Percentiles rank a stretch among this genome's conserved stretches.
Conservation (phyloP, 2,113 vertebrate species). For the Catharus fuscescens region DNA sequence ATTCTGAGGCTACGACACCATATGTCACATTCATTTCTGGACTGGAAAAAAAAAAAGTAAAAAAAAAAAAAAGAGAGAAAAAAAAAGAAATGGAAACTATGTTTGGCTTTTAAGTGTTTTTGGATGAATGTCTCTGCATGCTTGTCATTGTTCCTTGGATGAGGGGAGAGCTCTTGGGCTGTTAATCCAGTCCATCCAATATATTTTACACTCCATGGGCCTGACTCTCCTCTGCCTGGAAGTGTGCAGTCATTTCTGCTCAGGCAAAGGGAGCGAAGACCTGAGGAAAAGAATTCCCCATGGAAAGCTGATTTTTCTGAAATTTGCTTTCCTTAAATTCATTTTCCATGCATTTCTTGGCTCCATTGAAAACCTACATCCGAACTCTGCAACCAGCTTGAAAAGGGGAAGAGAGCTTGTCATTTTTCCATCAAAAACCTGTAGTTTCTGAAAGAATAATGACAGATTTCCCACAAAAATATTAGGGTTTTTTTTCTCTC, state of each 20-base stretch:
- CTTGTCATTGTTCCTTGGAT: slow-evolving; percentile 66
- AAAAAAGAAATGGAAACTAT: slow-evolving; percentile 73
- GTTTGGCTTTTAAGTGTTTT: slow-evolving; percentile 74
- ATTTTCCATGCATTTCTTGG: slow-evolving; percentile 36
- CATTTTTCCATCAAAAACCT: background rate
- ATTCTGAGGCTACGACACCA: slow-evolving; percentile 68
- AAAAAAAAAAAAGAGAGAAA: background rate
- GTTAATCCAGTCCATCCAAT: slow-evolving; percentile 58
- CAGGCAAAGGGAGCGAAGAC: background rate
- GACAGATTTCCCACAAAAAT: background rate
- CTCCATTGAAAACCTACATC: background rate
- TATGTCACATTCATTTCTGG: slow-evolving; percentile 59
- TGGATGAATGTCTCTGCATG: slow-evolving; percentile 58
- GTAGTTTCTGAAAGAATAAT: background rate
- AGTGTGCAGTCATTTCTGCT: slow-evolving; percentile 9
- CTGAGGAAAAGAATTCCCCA: background rate
- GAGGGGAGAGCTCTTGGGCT: slow-evolving; percentile 33
- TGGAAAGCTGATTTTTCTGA: background rate
- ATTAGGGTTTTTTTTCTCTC: background rate
- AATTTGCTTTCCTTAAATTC: background rate
- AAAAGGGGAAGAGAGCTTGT: background rate
- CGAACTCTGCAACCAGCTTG: background rate
- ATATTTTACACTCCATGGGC: slow-evolving; percentile 2
- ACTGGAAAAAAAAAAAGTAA: background rate
- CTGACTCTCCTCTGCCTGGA: slow-evolving; percentile 8